These are phyloP conservation scores for Eupeodes latifasciatus DNA, from an alignment of 2,888 invertebrate genomes.

Conservation along the genomic window DNA sequence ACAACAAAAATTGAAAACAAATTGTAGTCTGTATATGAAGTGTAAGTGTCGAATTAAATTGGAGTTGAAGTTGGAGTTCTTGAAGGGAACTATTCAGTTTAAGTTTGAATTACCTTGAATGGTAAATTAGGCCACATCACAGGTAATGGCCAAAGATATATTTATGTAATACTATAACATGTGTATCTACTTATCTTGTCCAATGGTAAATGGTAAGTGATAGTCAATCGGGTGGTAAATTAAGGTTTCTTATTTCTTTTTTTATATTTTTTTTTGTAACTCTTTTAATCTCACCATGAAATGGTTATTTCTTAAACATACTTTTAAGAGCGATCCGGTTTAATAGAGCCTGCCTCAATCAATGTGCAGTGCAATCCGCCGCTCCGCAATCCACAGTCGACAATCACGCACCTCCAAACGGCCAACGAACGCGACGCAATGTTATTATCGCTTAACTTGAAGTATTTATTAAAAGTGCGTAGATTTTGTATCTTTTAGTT, in stretches of 20 bases:
- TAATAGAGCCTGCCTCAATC: conserved; percentile 15
- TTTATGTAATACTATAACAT: conserved; percentile 4
- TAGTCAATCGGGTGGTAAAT: conserved; percentile 42
- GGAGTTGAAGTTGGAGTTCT: conserved; percentile 40
- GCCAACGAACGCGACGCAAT: neutral
- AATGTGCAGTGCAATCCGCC: neutral
- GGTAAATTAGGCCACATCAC: conserved; percentile 46
- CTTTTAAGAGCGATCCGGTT: conserved; percentile 49
- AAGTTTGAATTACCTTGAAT: conserved; percentile 37
- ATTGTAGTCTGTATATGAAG: conserved; percentile 13
- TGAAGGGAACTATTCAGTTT: conserved; percentile 31
- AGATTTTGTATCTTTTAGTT: neutral
- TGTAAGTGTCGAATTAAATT: conserved; percentile 14
- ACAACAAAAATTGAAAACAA: conserved; percentile 6
- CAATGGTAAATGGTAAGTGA: conserved; percentile 36
- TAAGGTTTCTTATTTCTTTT: neutral
- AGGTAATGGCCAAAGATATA: conserved; percentile 5
- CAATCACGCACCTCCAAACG: conserved; percentile 13
- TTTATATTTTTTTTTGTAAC: neutral
- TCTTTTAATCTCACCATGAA: conserved; percentile 21
- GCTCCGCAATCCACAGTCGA: conserved; percentile 31
- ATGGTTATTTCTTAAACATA: conserved; percentile 10
- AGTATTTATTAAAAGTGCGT: conserved; percentile 17
- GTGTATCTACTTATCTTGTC: conserved; percentile 51
- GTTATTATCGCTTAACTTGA: neutral